Evolutionary conservation across 1,140 invertebrate genomes (phyloP).

Genomic region (Scaptomyza hsui): DNA sequence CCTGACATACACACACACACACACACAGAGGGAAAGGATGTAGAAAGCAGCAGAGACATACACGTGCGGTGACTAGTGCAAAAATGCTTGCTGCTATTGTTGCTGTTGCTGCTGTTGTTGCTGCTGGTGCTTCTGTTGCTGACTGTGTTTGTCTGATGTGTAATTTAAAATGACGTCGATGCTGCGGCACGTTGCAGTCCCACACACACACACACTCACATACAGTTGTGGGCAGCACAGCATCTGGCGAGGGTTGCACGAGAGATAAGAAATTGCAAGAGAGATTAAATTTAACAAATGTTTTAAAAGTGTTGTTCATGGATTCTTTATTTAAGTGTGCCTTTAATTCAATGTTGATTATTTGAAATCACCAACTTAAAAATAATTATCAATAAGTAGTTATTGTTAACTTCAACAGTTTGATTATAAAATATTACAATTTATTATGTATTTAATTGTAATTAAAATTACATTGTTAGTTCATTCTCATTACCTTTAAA

Average conservation of each 20-base stretch:
- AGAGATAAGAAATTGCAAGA: background rate
- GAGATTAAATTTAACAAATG: background rate
- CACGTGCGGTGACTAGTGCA: slow-evolving; percentile 70
- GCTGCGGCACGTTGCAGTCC: slow-evolving; percentile 71
- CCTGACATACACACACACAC: slow-evolving; percentile 56
- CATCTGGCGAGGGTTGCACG: slow-evolving; percentile 49
- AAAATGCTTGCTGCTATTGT: slow-evolving; percentile 65
- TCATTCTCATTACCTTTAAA: background rate
- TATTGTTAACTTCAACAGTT: too few species aligned
- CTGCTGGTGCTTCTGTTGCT: slow-evolving; percentile 25
- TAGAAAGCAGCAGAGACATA: slow-evolving; percentile 23
- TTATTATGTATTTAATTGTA: too few species aligned
- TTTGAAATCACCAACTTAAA: too few species aligned
- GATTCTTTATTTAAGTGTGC: too few species aligned
- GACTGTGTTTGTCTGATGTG: slow-evolving; percentile 55
- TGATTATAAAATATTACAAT: too few species aligned
- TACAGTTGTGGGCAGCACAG: slow-evolving; percentile 27
- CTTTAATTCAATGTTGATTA: too few species aligned
- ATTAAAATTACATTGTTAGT: background rate
- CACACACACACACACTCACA: slow-evolving; percentile 31
- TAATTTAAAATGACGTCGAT: slow-evolving; percentile 77
- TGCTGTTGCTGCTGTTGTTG: slow-evolving; percentile 20
- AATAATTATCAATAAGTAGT: too few species aligned
- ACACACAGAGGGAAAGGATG: slow-evolving; percentile 8
- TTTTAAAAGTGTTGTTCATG: too few species aligned